phyloP scores from a whole-genome alignment of 92 coral and sea anemone genomes.

The Actinernus sp. region DNA sequence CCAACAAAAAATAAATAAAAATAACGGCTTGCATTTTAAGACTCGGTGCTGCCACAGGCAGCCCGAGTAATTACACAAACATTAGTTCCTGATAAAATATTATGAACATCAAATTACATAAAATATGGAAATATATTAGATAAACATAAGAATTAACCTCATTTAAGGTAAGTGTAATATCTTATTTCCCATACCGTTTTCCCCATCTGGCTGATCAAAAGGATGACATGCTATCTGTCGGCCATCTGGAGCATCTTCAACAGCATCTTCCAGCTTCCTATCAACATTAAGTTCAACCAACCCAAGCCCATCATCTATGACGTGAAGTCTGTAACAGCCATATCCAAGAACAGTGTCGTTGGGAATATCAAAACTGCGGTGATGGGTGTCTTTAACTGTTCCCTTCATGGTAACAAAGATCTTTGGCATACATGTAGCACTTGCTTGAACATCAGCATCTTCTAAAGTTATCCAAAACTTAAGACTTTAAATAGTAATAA shows the following conservation, averaged over 20 bases:
- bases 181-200: slow-evolving; percentile 33
- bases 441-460: slow-evolving; percentile 43
- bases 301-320: slow-evolving; percentile 63
- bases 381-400: slow-evolving; percentile 68
- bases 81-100: too few relatives aligned
- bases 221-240: neutral
- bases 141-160: too few relatives aligned
- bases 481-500: too few relatives aligned
- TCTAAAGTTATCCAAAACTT: too few relatives aligned
- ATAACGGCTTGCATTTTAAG: too few relatives aligned
- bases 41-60: too few relatives aligned
- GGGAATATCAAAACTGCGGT: slow-evolving; percentile 85
- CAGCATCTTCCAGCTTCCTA: slow-evolving; percentile 28
- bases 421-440: slow-evolving; percentile 48
- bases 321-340: slow-evolving; percentile 69
- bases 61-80: too few relatives aligned
- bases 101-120: too few relatives aligned
- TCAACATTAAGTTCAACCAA: slow-evolving; percentile 63
- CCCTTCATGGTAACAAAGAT: slow-evolving; percentile 65
- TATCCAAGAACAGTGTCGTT: slow-evolving; percentile 82
- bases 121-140: too few relatives aligned
- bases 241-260: slow-evolving; percentile 59
- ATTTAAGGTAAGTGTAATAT: too few relatives aligned
- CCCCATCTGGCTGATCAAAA: slow-evolving; percentile 82
- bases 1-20: too few relatives aligned